Percentiles rank a stretch among this genome's conserved stretches.
phyloP scores from a whole-genome alignment of 2,113 vertebrate genomes.

The Potamarius usumacintae region DNA sequence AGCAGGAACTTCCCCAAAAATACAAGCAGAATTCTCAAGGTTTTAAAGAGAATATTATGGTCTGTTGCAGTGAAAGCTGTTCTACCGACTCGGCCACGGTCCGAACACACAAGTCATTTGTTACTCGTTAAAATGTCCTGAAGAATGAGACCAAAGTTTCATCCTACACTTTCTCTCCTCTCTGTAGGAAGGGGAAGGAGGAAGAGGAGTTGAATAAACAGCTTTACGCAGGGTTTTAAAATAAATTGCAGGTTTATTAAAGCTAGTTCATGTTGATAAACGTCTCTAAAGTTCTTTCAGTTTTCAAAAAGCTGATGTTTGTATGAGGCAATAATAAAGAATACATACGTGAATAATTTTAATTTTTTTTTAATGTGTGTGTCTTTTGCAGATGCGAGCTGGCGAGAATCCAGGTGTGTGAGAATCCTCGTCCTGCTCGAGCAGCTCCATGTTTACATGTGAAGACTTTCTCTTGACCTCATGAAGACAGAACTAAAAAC shows the following conservation, averaged over 20 bases:
- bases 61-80: background rate
- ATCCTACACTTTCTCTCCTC: too few relatives aligned
- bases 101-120: background rate
- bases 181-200: too few relatives aligned
- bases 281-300: background rate
- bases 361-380: background rate
- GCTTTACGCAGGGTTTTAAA: too few relatives aligned
- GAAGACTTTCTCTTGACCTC: conserved; percentile 38
- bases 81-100: background rate
- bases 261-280: background rate
- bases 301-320: background rate
- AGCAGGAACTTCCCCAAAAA: background rate
- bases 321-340: background rate
- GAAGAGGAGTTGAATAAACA: background rate
- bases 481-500: conserved; percentile 27
- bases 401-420: conserved; percentile 71
- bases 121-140: too few relatives aligned
- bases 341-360: background rate
- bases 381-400: conserved; percentile 72
- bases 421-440: conserved; percentile 20
- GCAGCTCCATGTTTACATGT: conserved; percentile 69
- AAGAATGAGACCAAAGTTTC: too few relatives aligned
- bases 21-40: background rate
- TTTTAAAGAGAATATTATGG: background rate
- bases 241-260: background rate